Evolutionary conservation across 1,140 invertebrate genomes (phyloP), one percentile per base, ranked within the genome.

Genomic region (Trissolcus basalis): DNA sequence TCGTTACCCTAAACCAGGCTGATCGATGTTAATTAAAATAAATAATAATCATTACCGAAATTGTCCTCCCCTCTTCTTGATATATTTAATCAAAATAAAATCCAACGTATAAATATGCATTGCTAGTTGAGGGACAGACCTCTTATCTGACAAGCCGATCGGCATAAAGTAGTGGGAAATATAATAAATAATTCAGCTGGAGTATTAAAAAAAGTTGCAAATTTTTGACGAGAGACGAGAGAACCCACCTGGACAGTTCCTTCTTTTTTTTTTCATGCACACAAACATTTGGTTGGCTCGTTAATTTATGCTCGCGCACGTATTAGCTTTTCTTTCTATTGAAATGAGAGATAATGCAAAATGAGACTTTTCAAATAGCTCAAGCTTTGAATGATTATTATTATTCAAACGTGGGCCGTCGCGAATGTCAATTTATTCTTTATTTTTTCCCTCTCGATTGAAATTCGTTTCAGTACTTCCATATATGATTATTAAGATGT

Each of bases 291-390:
- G 35, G 32, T 32, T 61, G 61, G 53, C 49, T 55, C 35, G 33
- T 70, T 83, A 63, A 83, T 68, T 48, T 61, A 61, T 68, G 56
- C 55, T 41, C 51, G 35, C 19, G 15, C 58, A 67, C 58, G 58
- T 63, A 61, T 35, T 19, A 11, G 32, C 55, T 67, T 54, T 58
- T 61, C 56, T 63, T 55, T 56, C 44, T 49, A 49, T 75, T 61
- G 45, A 68, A 50, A 55, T 61, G 49, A 45, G 12, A 35, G 32
- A 59, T 55, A 48, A 56, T 61, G 36, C 27, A 47, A 51, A 58
- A 56, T 48, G 4, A 68, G 36, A 1, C 8, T 67, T 68, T 59
- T 53, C 14, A 76, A 69, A 58, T 63, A 14, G 35, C 15, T 54
- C 51, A 32, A 50, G 60, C 33, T 14, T 15, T 12, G 16, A 45